phyloP scores from a whole-genome alignment of 2,797 vertebrate species.

The Jordanella pulchra region DNA sequence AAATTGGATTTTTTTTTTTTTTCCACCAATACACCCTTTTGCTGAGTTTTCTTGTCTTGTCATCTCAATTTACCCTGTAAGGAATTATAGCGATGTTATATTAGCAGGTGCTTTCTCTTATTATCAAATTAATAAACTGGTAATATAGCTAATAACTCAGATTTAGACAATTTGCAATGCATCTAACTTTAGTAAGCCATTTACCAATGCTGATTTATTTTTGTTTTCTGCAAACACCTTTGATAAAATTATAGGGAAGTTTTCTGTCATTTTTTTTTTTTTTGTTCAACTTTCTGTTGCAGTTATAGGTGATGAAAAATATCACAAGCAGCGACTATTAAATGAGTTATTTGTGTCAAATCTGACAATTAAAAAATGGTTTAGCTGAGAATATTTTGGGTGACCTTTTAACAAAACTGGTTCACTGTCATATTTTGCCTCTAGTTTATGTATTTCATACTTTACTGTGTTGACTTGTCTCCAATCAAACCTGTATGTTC shows the following conservation, averaged over 20 bases:
- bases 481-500: neutral
- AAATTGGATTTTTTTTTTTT: conserved; percentile 21
- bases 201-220: too few relatives aligned
- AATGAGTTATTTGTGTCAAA: neutral
- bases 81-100: neutral
- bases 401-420: neutral
- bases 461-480: neutral
- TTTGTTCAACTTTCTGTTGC: neutral
- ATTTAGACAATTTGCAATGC: too few relatives aligned
- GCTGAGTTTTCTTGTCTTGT: neutral
- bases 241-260: neutral
- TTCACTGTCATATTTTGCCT: neutral
- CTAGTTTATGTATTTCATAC: neutral
- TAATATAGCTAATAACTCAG: too few relatives aligned
- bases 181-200: neutral
- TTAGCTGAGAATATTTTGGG: too few relatives aligned
- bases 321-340: neutral
- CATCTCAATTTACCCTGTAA: neutral
- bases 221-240: too few relatives aligned
- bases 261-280: neutral
- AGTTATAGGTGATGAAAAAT: neutral
- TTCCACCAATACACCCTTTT: too few relatives aligned
- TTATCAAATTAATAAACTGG: neutral
- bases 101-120: neutral
- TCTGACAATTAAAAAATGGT: neutral